Conservation (phyloP, 2,113 vertebrate species). For the Calyptomena viridis region DNA sequence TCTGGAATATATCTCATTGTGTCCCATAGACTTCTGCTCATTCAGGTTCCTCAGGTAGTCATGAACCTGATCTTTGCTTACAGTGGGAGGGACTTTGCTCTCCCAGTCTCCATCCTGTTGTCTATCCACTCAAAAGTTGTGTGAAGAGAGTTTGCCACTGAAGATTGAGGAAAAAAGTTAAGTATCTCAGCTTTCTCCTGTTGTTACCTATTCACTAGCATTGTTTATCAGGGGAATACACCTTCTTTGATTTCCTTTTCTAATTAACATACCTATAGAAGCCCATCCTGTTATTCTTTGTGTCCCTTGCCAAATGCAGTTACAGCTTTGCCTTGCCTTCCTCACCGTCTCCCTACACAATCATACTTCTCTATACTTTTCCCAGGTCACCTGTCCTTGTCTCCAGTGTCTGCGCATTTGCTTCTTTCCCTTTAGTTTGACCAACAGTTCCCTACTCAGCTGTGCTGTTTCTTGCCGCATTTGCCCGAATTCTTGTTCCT, state of each 20-base stretch:
- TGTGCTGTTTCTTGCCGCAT: not conserved
- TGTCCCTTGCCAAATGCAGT: not conserved
- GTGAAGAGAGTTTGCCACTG: not conserved
- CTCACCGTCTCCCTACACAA: not conserved
- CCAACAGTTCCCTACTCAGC: not conserved
- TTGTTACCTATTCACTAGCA: not conserved
- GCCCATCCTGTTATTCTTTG: not conserved
- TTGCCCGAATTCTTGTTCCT: too few relatives aligned
- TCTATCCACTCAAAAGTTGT: not conserved
- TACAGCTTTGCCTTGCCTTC: not conserved
- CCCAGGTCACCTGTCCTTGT: not conserved
- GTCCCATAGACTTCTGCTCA: not conserved
- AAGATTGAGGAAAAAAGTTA: not conserved
- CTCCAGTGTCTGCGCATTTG: not conserved
- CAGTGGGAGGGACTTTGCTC: not conserved
- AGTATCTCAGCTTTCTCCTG: not conserved
- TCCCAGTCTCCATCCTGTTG: not conserved
- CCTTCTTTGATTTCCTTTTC: not conserved
- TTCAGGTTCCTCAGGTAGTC: not conserved
- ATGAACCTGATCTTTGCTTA: not conserved
- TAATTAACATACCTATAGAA: not conserved
- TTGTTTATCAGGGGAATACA: not conserved
- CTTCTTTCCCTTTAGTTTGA: not conserved
- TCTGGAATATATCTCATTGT: not conserved
- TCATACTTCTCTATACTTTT: accelerated